These are phyloP conservation scores for Enteromius treurensis DNA, from an alignment of 2,797 vertebrate species.

Conservation along the genomic window DNA sequence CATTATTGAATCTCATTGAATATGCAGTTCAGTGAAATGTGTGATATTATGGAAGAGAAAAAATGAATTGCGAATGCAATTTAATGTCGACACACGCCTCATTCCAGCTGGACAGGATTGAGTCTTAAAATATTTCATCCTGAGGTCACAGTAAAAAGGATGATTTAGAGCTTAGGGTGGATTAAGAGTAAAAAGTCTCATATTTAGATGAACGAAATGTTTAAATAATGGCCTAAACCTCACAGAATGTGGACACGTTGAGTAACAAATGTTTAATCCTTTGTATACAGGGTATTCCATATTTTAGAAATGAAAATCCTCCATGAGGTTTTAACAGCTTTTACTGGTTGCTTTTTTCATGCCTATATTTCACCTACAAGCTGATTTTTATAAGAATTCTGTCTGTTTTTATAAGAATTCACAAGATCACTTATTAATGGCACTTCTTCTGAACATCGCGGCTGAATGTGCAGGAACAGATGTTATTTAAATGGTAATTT, in stretches of 20 bases:
- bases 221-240: neutral
- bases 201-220: neutral
- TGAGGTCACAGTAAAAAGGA: neutral
- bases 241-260: neutral
- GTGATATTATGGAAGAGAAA: neutral
- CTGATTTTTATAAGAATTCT: neutral
- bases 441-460: neutral
- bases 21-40: slow-evolving; percentile 2
- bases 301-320: neutral
- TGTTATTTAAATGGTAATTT: slow-evolving; percentile 39
- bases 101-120: neutral
- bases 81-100: neutral
- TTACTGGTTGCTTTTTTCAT: neutral
- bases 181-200: slow-evolving; percentile 4
- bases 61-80: neutral
- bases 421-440: neutral
- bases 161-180: slow-evolving; percentile 24
- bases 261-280: slow-evolving; percentile 2
- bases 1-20: neutral
- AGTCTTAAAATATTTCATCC: slow-evolving; percentile 18
- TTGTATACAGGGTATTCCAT: neutral
- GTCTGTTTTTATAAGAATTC: neutral
- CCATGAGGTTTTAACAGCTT: neutral
- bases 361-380: neutral
- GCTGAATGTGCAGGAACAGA: neutral